These are phyloP conservation scores for Caracal caracal DNA, from an alignment of 2,113 vertebrate genomes.

Conservation along the genomic window DNA sequence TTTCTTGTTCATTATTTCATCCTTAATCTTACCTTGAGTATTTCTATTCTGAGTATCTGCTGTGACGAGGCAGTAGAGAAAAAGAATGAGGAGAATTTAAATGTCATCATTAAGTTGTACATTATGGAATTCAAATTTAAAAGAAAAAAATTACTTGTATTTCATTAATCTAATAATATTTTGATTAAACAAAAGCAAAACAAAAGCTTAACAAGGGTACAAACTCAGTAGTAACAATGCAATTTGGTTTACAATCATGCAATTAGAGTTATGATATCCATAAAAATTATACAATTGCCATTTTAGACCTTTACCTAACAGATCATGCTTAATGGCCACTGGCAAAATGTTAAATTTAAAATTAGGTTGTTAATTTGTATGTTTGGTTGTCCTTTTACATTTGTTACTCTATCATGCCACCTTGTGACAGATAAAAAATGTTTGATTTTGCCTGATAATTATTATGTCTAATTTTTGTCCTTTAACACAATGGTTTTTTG, in stretches of 20 bases:
- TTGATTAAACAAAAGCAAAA: background rate
- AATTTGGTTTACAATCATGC: background rate
- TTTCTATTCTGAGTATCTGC: background rate
- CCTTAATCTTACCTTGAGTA: background rate
- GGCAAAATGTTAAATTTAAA: slow-evolving; percentile 17
- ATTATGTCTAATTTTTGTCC: background rate
- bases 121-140: background rate
- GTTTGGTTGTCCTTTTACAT: background rate
- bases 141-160: background rate
- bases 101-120: background rate
- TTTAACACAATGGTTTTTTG: background rate
- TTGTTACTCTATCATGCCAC: slow-evolving; percentile 64
- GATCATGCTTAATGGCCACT: background rate
- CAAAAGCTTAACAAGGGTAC: background rate
- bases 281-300: background rate
- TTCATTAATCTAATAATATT: slow-evolving; percentile 2
- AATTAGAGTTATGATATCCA: background rate
- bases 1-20: background rate
- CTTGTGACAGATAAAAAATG: slow-evolving; percentile 65
- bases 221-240: background rate
- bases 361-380: background rate
- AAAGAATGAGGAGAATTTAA: background rate
- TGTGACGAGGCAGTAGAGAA: background rate
- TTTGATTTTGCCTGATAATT: slow-evolving; percentile 16
- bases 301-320: slow-evolving; percentile 12